Percentiles rank a stretch among this genome's conserved stretches.
phyloP scores from a whole-genome alignment of 2,113 vertebrate species.

The Oreochromis tanganicae region DNA sequence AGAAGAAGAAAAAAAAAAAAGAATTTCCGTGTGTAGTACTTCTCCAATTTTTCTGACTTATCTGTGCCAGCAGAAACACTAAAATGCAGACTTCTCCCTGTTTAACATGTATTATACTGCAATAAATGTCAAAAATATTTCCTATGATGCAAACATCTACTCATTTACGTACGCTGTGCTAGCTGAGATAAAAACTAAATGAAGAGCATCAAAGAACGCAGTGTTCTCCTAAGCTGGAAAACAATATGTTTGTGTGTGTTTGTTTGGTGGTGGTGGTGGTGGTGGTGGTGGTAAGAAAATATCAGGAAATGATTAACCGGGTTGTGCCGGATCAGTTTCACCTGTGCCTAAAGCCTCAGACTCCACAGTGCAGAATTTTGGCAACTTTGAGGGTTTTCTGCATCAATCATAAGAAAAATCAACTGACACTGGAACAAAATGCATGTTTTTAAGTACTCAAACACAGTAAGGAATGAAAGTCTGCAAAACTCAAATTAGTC shows the following conservation, averaged over 20 bases:
- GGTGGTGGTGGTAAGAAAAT: not conserved
- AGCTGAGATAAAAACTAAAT: not conserved
- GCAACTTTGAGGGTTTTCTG: not conserved
- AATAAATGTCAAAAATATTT: not conserved
- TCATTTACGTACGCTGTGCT: not conserved
- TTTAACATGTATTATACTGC: not conserved
- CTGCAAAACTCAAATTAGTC: not conserved
- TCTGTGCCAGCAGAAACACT: not conserved
- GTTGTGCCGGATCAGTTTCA: not conserved
- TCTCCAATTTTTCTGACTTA: not conserved
- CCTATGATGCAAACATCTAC: not conserved
- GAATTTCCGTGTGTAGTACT: not conserved
- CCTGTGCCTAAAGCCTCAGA: not conserved
- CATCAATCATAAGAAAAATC: not conserved
- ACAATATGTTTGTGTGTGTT: not conserved
- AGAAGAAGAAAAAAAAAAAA: not conserved
- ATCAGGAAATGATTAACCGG: not conserved
- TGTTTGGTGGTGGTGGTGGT: not conserved
- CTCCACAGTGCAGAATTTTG: not conserved
- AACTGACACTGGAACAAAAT: not conserved
- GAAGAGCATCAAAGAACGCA: conserved; percentile 11
- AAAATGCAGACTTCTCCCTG: not conserved
- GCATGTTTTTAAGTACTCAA: not conserved
- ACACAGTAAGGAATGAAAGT: not conserved
- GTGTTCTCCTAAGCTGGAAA: conserved; percentile 9